Evolutionary conservation across 2,797 vertebrate species (phyloP).

Genomic region (Spinus olivaceus): DNA sequence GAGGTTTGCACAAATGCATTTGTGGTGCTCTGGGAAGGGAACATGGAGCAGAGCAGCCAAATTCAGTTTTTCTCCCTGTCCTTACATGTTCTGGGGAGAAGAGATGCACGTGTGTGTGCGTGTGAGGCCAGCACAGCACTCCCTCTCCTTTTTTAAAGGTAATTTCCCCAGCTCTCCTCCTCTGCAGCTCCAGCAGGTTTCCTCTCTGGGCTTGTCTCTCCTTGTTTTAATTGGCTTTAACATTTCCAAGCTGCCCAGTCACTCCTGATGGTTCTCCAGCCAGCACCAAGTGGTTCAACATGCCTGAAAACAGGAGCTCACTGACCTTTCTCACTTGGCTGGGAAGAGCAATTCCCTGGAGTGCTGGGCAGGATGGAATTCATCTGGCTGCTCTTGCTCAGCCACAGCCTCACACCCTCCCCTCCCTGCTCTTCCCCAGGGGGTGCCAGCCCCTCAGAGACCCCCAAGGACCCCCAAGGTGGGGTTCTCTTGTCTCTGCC

Average conservation of each 20-base stretch:
- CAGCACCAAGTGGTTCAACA: not conserved
- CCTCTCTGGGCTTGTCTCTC: not conserved
- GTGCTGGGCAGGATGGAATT: not conserved
- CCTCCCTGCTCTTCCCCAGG: not conserved
- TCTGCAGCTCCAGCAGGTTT: not conserved
- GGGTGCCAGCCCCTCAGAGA: not conserved
- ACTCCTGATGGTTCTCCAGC: not conserved
- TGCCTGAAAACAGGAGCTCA: not conserved
- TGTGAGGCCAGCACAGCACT: not conserved
- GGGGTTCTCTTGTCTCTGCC: not conserved
- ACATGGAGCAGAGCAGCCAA: no score
- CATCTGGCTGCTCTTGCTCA: not conserved
- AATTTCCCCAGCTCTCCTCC: not conserved
- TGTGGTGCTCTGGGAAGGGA: not conserved
- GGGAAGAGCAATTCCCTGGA: not conserved
- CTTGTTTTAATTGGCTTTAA: not conserved
- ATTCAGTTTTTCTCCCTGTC: not conserved
- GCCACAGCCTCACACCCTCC: rapidly evolving
- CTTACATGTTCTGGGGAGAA: not conserved
- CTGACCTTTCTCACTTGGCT: not conserved
- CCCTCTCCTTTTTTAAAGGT: not conserved
- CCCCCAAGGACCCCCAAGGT: not conserved
- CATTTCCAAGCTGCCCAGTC: not conserved
- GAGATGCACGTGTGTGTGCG: rapidly evolving
- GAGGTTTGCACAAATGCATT: not conserved